Evolutionary conservation across 1,140 invertebrate species (phyloP).

Genomic region (Centruroides sculpturatus): DNA sequence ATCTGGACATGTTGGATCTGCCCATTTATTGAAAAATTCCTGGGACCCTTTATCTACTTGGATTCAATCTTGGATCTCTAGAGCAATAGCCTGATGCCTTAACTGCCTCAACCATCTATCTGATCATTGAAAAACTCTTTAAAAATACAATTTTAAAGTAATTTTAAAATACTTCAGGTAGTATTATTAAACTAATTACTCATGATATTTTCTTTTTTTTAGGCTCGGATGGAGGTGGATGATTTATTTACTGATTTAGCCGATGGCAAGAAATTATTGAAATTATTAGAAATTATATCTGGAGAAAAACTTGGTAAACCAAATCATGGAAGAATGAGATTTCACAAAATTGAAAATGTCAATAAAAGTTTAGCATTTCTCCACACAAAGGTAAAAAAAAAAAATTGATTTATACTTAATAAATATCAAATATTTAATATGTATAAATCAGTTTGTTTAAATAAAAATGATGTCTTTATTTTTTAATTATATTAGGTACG

Average conservation of each 20-base stretch:
- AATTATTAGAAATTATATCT: conserved; percentile 96
- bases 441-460: background rate
- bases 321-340: conserved; percentile 91
- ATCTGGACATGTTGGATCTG: too few relatives aligned
- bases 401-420: background rate
- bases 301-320: conserved; percentile 93
- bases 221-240: conserved; percentile 67
- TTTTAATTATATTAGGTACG: conserved; percentile 49
- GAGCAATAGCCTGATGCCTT: too few relatives aligned
- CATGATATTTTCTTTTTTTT: conserved; percentile 21
- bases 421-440: background rate
- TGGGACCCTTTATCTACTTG: too few relatives aligned
- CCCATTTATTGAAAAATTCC: too few relatives aligned
- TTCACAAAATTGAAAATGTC: conserved; percentile 99
- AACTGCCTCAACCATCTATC: too few relatives aligned
- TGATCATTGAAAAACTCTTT: too few relatives aligned
- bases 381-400: conserved; percentile 70
- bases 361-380: conserved; percentile 96
- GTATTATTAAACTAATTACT: too few relatives aligned
- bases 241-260: conserved; percentile 92
- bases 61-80: too few relatives aligned
- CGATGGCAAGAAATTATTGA: conserved; percentile 88
- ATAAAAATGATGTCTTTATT: background rate
- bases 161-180: too few relatives aligned
- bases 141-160: too few relatives aligned